Evolutionary conservation across 2,113 vertebrate genomes (phyloP).

Genomic region (Clupea harengus): DNA sequence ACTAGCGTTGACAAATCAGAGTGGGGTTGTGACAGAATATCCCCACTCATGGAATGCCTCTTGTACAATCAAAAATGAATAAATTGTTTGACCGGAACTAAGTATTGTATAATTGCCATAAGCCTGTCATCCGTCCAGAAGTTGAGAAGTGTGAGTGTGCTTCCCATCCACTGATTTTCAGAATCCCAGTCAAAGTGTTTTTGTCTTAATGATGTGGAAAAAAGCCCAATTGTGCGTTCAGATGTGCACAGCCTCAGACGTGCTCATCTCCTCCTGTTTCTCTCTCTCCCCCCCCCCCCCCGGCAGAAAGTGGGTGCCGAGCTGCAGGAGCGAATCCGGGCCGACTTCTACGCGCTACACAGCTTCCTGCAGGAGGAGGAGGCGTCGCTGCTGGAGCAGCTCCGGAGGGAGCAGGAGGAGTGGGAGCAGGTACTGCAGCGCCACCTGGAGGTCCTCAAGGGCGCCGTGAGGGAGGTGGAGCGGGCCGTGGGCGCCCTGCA

Average conservation of each 20-base stretch:
- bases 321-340: conserved; percentile 67
- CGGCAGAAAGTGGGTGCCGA: conserved; percentile 59
- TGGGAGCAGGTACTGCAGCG: conserved; percentile 59
- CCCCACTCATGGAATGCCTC: too few relatives aligned
- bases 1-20: too few relatives aligned
- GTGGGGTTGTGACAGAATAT: too few relatives aligned
- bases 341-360: conserved; percentile 76
- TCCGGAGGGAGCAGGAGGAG: conserved; percentile 66
- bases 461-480: conserved; percentile 62
- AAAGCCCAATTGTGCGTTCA: neutral
- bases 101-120: neutral
- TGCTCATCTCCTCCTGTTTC: neutral
- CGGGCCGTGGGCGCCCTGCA: conserved; percentile 58
- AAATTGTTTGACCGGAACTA: too few relatives aligned
- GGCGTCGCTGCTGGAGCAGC: conserved; percentile 65
- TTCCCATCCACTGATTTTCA: neutral
- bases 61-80: too few relatives aligned
- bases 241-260: neutral
- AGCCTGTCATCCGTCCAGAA: neutral
- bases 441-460: conserved; percentile 58
- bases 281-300: neutral
- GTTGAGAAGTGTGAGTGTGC: neutral
- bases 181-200: neutral
- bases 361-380: conserved; percentile 77
- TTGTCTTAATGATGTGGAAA: neutral